Evolutionary conservation across 2,113 vertebrate genomes (phyloP), one percentile per base, ranked within the genome.

Genomic region (Cervus canadensis): DNA sequence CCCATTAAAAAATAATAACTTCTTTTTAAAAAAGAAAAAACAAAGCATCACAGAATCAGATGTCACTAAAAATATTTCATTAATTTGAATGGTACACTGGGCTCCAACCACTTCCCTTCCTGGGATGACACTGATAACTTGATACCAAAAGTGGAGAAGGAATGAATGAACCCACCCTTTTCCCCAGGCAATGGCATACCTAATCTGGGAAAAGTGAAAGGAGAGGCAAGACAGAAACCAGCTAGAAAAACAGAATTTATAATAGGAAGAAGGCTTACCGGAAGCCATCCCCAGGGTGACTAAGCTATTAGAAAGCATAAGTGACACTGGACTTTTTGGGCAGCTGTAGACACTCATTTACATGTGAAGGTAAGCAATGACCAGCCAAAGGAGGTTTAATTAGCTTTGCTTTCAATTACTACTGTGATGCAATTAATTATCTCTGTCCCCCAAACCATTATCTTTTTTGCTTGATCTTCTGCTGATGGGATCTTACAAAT

Each of bases 311-410:
- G 60, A 93, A 87, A 95, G 48, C 25, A 21, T 5, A 89, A 40
- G 60, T 64, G 16, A 57, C 64, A 43, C 6, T 25, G 14, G 85
- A 52, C 62, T 43, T 36, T 85, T 17, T 6, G 57, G 74, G 89
- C 48, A 89, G 60, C 60, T 62, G 6, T 48, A 86, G 82, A 67
- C 15, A 74, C 45, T 79, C 23, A 84, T 94, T 96, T 93, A n/a
- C 85, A 89, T 87, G 95, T 94, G 71, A 95, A 97, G n/a, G 10
- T 93, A 97, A 95, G 28, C 87, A 89, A 67, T 33, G 87, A 54
- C 26, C 89, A 93, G 82, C 7, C 85, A 92, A 86, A 81, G 40
- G 52, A 59, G 28, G 43, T 79, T 83, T 96, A 74, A 93, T 96
- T 95, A 92, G 84, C 79, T 97, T 87, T 92, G 62, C 89, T 91